phyloP scores from a whole-genome alignment of 2,113 vertebrate species.

The Lonchura striata region DNA sequence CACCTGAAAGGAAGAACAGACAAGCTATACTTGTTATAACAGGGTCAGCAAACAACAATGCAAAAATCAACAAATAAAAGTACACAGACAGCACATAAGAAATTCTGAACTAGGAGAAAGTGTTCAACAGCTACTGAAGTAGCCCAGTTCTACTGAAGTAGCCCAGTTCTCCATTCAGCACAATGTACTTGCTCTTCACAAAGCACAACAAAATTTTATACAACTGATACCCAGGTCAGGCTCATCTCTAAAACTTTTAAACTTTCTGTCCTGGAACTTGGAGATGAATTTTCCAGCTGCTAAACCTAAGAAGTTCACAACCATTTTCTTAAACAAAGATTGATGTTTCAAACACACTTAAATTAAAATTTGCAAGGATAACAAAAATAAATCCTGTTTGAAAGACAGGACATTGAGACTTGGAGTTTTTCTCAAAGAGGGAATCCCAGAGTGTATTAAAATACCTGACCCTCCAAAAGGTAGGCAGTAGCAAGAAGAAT shows the following conservation, averaged over 20 bases:
- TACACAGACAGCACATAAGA: background rate
- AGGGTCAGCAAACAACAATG: background rate
- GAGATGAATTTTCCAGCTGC: background rate
- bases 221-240: background rate
- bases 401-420: conserved; percentile 48
- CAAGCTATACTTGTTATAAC: background rate
- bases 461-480: conserved; percentile 65
- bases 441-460: conserved; percentile 8
- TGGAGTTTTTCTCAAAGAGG: conserved; percentile 28
- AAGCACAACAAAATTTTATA: background rate
- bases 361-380: background rate
- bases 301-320: background rate
- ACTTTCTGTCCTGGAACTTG: background rate
- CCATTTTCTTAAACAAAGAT: background rate
- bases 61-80: background rate
- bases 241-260: background rate
- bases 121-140: background rate
- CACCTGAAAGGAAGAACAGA: background rate
- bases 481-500: conserved; percentile 18
- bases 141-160: background rate
- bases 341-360: background rate
- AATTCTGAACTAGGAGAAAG: background rate
- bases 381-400: background rate
- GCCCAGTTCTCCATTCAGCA: background rate
- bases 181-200: background rate